Base-by-base conservation (phyloP, 2,797 vertebrate genomes). In the Sitta carolinensis region DNA sequence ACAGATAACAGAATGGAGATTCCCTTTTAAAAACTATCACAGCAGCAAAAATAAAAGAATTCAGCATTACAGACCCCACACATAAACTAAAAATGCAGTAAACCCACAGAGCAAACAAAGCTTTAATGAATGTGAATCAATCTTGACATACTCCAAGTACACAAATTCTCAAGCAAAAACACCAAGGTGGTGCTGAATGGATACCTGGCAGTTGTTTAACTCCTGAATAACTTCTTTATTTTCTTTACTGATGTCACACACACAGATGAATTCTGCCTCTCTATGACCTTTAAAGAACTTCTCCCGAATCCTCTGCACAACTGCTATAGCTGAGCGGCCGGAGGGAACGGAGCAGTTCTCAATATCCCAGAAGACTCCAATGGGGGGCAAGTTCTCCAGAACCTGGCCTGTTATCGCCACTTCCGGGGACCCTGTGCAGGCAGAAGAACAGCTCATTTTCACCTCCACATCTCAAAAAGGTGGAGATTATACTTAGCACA, bases 361-460 rank as follows among this genome's bases (percentile, higher is more conserved):
- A 67, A 99, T 99, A 96, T 99, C 99, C 99, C 99, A 99, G 95
- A 99, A 99, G 66, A 99, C 99, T 42, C 99, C 99, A 23, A 99
- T 99, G 1, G 99, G 99, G 43, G 99, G 99, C 77, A 99, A 97
- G 73, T 98, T 99, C 95, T 99, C 99, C 89, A 99, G 98, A 76
- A 98, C 96, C 29, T 98, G 98, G 88, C 98, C 97, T 3, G 97
- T 82, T 55, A 97, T 42, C 32, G 97, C 95, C 68, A 97, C 98
- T 87, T 99, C 99, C 4, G 98, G 97, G 84, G 98, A 98, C 36
- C 98, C 99, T 99, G 95, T 25, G 77, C 30, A 97, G 76, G 94
- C 45, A 43, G 67, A 83, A 96, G 34, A 83, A 42, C n/a, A 94
- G 38, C 32, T 78, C n/a, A n/a, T 20, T 80, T 91, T 50, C 58